Evolutionary conservation across 2,113 vertebrate genomes (phyloP), one percentile per base, ranked within the genome.

Genomic region (Centropus bengalensis): DNA sequence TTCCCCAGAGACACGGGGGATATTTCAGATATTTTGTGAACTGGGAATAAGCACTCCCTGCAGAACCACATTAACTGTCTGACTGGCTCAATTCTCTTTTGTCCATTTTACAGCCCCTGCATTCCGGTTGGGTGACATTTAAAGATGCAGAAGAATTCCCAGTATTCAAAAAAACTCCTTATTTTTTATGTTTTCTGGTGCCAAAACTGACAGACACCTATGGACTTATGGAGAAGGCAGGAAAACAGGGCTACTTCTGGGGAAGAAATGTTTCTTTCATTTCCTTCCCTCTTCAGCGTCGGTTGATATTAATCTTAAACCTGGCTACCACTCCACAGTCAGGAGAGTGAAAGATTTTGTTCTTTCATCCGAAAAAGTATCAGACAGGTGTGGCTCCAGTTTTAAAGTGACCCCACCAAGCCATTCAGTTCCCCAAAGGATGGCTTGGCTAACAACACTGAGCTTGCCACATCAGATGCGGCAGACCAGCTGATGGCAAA

Each of bases 201-300:
- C 90, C 94, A 96, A 93, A 95, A 88, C n/a, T 86, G 95, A 86
- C 93, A 95, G 88, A 82, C 76, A 5, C 71, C 77, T 90, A 49
- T 88, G 69, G 40, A 33, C 8, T 71, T 76, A 86, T 66, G 62
- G 86, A 93, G 93, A 79, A 96, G 82, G 73, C 88, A 96, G 95
- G 94, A 91, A 95, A 94, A 92, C 64, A 60, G 54, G 68, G 82
- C 76, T 93, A 64, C 60, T 95, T 90, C 93, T 93, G 79, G 52
- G 79, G 77, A 88, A 96, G 90, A 97, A 96, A 92, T 6, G 54
- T 58, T 94, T 93, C 95, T 96, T 96, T 96, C 94, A 95, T 96
- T 96, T 96, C 88, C 93, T 95, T 96, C 93, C 80, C 70, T 84
- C 73, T 84, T 62, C 67, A 75, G 9, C 8, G 3, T 56, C 1